Conservation (phyloP, 2,113 vertebrate genomes). For the Pituophis catenifer region DNA sequence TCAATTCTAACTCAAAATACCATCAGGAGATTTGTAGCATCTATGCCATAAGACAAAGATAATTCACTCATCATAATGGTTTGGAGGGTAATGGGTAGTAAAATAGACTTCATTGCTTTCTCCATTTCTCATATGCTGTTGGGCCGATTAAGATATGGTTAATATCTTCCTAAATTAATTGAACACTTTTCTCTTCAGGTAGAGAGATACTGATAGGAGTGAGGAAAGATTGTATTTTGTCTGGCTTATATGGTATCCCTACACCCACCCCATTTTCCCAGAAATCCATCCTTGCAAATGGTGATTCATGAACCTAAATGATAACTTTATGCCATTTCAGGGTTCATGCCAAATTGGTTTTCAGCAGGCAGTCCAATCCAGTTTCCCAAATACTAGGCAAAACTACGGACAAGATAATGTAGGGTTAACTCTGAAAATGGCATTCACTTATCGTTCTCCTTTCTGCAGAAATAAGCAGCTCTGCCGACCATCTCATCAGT, state of each 20-base stretch:
- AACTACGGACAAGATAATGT: not conserved
- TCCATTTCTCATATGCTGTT: not conserved
- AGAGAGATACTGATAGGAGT: not conserved
- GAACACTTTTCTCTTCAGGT: not conserved
- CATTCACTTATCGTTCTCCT: not conserved
- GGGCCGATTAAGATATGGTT: not conserved
- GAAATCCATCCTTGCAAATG: not conserved
- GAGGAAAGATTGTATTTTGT: not conserved
- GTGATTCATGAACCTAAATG: not conserved
- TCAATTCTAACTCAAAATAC: not conserved
- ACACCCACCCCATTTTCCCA: not conserved
- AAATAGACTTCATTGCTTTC: not conserved
- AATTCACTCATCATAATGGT: not conserved
- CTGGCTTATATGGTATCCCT: not conserved
- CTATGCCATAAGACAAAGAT: not conserved
- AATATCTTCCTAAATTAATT: not conserved
- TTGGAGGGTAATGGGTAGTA: not conserved
- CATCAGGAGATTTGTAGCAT: not conserved
- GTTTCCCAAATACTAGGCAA: not conserved
- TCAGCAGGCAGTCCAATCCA: not conserved
- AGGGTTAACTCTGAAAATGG: not conserved
- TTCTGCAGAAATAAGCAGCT: not conserved
- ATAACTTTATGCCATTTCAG: not conserved
- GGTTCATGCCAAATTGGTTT: not conserved
- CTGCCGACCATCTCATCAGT: not conserved